Evolutionary conservation across 2,888 invertebrate species (phyloP), one percentile per base, ranked within the genome.

Genomic region (Drosophila quasianomalipes): DNA sequence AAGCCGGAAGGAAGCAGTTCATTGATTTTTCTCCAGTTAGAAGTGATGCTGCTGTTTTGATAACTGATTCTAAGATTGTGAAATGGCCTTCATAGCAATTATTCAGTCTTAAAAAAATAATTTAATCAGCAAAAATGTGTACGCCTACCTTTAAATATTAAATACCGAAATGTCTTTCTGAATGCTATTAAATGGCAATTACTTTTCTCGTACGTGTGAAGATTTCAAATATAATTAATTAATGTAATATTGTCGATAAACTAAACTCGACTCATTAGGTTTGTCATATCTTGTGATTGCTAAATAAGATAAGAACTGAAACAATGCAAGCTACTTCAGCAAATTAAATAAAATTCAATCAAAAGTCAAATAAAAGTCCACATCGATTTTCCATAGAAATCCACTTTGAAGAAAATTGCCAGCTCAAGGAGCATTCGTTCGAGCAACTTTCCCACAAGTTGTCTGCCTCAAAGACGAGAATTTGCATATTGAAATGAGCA

Each of bases 401-500:
- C 31, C 33, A 78, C 52, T 78, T 74, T 47, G 12, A 39, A 47
- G 51, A 70, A 67, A 67, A 67, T 79, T 61, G 51, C 22, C 53
- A 49, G 55, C 55, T 60, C 39, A 53, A 55, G 51, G 57, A 52
- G 47, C 65, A 77, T 74, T 67, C 78, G 75, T 64, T 81, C 61
- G 75, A 66, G 62, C 84, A 72, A 78, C 62, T 81, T 73, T 52
- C 39, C 28, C 62, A 55, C 44, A 62, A 80, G 35, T 33, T 54
- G 44, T 35, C 67, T 75, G 65, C 37, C 28, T 33, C 26, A 44
- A 54, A 33, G 14, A 14, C 30, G 2, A 44, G 70, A 64, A 84
- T 84, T 86, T 81, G 76, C 85, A 88, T 85, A 74, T 76, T 55
- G 33, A 60, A 67, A 54, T 61, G 44, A 49, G 52, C 4, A 41